A percentile compares a stretch with the other conserved stretches of the same genome.
Evolutionary conservation across 2,797 vertebrate genomes (phyloP).

Genomic region (Poliocrania exsul): DNA sequence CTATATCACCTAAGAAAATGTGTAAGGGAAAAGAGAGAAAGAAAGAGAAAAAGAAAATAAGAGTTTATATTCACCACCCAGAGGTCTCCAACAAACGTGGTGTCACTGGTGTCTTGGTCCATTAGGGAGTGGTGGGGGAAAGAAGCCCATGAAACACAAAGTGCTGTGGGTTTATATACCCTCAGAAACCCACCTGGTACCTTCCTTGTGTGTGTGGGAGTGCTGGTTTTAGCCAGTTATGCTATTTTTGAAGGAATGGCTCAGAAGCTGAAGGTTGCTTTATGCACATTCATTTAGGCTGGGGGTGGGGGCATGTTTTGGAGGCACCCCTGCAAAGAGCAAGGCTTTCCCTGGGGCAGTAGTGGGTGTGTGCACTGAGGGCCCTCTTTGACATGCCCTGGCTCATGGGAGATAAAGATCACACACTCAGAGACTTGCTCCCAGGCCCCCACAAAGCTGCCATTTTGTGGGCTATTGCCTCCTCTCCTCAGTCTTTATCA

Average conservation of each 20-base stretch:
- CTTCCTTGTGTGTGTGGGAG: neutral
- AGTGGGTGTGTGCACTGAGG: neutral
- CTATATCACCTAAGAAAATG: neutral
- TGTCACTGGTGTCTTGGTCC: neutral
- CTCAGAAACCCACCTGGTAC: neutral
- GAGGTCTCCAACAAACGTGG: neutral
- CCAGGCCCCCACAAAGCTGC: neutral
- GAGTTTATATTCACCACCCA: neutral
- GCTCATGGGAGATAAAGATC: neutral
- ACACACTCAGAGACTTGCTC: neutral
- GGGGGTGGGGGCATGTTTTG: neutral
- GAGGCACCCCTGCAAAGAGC: neutral
- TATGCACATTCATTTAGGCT: neutral
- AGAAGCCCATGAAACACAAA: neutral
- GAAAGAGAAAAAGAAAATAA: neutral
- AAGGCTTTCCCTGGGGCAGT: neutral
- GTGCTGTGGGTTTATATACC: neutral
- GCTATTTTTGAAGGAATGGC: neutral
- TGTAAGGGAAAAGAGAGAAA: neutral
- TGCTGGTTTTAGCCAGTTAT: neutral
- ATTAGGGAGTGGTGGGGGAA: neutral
- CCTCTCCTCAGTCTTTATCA: neutral
- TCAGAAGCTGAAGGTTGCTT: neutral
- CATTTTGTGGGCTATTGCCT: too few relatives aligned
- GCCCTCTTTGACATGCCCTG: neutral